A percentile compares a stretch with the other conserved stretches of the same genome.
Evolutionary conservation across 2,888 invertebrate species (phyloP).

Genomic region (Keiferia lycopersicella): DNA sequence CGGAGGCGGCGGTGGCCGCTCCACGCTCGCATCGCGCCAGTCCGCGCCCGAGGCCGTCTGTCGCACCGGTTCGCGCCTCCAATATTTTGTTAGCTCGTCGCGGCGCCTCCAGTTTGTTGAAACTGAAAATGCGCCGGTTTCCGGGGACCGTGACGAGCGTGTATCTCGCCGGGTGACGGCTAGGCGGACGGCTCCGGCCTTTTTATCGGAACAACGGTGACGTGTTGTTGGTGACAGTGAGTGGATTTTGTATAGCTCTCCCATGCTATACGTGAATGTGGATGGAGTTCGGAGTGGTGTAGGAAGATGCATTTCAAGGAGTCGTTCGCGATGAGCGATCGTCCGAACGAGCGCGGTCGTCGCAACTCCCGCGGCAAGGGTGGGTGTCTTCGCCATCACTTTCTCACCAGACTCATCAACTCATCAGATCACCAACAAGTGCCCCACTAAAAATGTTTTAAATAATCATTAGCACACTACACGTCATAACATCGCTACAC

Average conservation of each 20-base stretch:
- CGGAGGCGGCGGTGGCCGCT: conserved; percentile 76
- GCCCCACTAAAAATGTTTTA: background rate
- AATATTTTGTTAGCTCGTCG: conserved; percentile 60
- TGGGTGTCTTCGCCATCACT: conserved; percentile 54
- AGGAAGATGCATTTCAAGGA: conserved; percentile 81
- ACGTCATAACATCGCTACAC: conserved; percentile 1
- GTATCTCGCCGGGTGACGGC: conserved; percentile 59
- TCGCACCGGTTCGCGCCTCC: conserved; percentile 72
- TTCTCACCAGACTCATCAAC: no score
- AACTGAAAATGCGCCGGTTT: conserved; percentile 71
- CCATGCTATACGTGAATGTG: conserved; percentile 78
- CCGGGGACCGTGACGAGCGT: conserved; percentile 48
- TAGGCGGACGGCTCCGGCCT: conserved; percentile 40
- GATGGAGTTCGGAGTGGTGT: conserved; percentile 72
- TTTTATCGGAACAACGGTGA: conserved; percentile 57
- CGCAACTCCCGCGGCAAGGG: conserved; percentile 80
- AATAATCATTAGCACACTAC: background rate
- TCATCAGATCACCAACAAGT: background rate
- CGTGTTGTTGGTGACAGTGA: conserved; percentile 61
- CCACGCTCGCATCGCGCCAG: conserved; percentile 75
- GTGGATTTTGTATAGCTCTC: conserved; percentile 70
- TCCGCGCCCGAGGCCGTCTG: conserved; percentile 77
- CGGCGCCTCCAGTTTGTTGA: conserved; percentile 52
- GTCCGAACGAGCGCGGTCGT: conserved; percentile 78
- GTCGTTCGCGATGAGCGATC: conserved; percentile 81